Percentiles rank a stretch among this genome's conserved stretches.
Conservation (phyloP, 2,888 invertebrate species). For the Hoplodrina ambigua region DNA sequence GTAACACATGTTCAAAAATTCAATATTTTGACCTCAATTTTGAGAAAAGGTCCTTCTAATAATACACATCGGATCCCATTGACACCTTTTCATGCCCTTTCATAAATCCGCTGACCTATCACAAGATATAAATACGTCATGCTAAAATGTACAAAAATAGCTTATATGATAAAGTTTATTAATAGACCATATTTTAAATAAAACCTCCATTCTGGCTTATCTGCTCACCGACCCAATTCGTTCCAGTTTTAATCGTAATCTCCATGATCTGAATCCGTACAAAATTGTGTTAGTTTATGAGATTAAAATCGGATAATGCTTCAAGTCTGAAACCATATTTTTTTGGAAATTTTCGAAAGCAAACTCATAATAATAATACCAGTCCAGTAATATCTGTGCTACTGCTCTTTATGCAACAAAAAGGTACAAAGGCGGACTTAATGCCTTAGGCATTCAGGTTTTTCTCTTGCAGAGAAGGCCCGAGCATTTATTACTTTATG, state of each 20-base stretch:
- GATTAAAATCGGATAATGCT: neutral
- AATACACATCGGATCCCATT: conserved; percentile 3
- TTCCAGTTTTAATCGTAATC: conserved; percentile 11
- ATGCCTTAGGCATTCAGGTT: too few species aligned
- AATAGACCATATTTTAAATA: neutral
- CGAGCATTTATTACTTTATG: too few species aligned
- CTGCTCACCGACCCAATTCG: neutral
- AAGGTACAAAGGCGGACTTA: too few species aligned
- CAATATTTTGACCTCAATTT: neutral
- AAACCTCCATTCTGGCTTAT: neutral
- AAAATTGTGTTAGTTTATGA: conserved; percentile 1
- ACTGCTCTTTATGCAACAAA: too few species aligned
- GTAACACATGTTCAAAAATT: neutral
- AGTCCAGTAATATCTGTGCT: too few species aligned
- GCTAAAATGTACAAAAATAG: neutral
- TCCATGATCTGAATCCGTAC: conserved; percentile 6
- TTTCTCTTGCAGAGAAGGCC: too few species aligned
- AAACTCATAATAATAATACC: too few species aligned
- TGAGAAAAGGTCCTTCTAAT: conserved; percentile 9
- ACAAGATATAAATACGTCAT: neutral
- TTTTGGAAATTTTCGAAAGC: neutral
- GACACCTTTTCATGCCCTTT: conserved; percentile 24
- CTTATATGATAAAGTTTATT: neutral
- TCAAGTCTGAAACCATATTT: neutral
- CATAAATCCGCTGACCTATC: conserved; percentile 6